Evolutionary conservation across 1,140 invertebrate genomes (phyloP), one percentile per base, ranked within the genome.

Genomic region (Drosophila paulistorum): DNA sequence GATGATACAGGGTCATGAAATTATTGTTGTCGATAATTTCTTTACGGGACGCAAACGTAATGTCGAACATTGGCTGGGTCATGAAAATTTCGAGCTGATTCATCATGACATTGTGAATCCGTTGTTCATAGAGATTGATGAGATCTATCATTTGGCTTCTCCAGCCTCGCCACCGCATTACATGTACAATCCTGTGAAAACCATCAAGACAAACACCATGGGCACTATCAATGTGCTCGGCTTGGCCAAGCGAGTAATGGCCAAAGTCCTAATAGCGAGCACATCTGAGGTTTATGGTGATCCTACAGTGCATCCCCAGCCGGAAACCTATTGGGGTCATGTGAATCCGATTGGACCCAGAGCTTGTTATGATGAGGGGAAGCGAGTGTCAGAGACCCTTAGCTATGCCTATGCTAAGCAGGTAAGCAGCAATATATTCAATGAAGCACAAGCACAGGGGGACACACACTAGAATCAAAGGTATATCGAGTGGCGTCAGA

Each of bases 121-220:
- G 14, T 93, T 99, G 9, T 99, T 97, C 93, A 96, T 99, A 71
- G 99, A 99, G 94, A 94, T 99, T 17, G 99, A 99, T 93, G 97
- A 99, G 94, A 99, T 99, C 90, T 99, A 99, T 93, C 99, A 99
- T 93, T 93, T 99, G 77, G 99, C 99, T 1, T 99, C 98, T 90
- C 99, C 99, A 33, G 99, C 99, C 3, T 99, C 98, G 83, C 99
- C 99, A 54, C 98, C 98, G 1, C 98, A 99, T 93, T 99, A 99
- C 90, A 99, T 99, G 99, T 96, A 98, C 82, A 99, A 99, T 94
- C 99, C 99, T 39, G 98, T 99, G 0, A 99, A 99, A 93, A 99
- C 99, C 17, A 98, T 99, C 66, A 99, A 99, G 93, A 99, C 99
- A 1, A 99, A 99, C 92, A 99, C 98, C 14, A 94, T 99, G 91